These are phyloP conservation scores for Calycopis cecrops DNA, from an alignment of 1,140 invertebrate species.

Conservation along the genomic window DNA sequence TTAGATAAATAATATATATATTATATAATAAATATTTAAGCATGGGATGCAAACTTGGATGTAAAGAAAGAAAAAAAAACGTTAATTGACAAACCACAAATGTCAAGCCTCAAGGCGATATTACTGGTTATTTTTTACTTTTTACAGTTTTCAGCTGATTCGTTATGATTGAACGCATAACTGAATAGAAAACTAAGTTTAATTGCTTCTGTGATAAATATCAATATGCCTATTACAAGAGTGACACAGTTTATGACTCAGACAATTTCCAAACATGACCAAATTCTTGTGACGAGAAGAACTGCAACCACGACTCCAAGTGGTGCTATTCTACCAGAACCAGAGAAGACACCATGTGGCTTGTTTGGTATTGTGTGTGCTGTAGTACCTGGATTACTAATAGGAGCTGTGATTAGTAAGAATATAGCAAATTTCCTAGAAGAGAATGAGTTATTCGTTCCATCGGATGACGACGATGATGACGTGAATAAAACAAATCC, in stretches of 20 bases:
- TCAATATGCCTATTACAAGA: slow-evolving; percentile 53
- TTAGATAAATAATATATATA: too few relatives aligned
- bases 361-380: slow-evolving; percentile 82
- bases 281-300: slow-evolving; percentile 34
- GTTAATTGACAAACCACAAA: too few relatives aligned
- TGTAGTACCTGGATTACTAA: slow-evolving; percentile 84
- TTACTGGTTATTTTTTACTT: too few relatives aligned
- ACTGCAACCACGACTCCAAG: slow-evolving; percentile 77
- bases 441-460: slow-evolving; percentile 98
- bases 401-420: slow-evolving; percentile 94
- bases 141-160: too few relatives aligned
- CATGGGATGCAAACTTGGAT: too few relatives aligned
- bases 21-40: too few relatives aligned
- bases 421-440: slow-evolving; percentile 96
- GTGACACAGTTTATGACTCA: slow-evolving; percentile 45
- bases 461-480: slow-evolving; percentile 96
- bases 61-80: too few relatives aligned
- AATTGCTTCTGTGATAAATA: not conserved
- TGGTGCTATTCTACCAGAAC: slow-evolving; percentile 85
- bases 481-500: slow-evolving; percentile 78
- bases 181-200: not conserved
- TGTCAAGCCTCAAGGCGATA: too few relatives aligned
- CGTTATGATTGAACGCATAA: too few relatives aligned
- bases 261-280: slow-evolving; percentile 35
- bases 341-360: slow-evolving; percentile 84